Evolutionary conservation across 2,113 vertebrate species (phyloP).

Genomic region (Dipodomys merriami): DNA sequence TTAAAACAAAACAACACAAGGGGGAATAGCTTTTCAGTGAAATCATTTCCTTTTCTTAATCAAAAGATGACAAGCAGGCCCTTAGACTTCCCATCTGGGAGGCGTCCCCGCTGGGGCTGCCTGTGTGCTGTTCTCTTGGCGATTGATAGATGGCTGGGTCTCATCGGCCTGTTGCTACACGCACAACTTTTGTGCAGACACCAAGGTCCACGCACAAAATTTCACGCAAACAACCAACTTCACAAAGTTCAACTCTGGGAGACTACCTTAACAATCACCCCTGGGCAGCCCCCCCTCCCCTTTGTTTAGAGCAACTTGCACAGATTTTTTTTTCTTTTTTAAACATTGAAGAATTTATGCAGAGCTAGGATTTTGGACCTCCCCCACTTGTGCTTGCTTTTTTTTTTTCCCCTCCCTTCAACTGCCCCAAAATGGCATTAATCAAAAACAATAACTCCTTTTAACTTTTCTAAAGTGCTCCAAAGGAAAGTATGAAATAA

Average conservation of each 20-base stretch:
- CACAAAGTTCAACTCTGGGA: constrained; percentile 45
- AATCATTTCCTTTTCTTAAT: constrained; percentile 98
- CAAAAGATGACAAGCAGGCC: constrained; percentile 93
- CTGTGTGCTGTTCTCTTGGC: constrained; percentile 63
- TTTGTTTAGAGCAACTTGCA: constrained; percentile 65
- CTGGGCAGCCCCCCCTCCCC: constrained; percentile 51
- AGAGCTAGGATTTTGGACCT: constrained; percentile 81
- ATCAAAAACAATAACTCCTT: constrained; percentile 99
- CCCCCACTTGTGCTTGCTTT: not conserved
- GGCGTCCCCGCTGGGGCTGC: constrained; percentile 79
- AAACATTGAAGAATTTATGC: constrained; percentile 80
- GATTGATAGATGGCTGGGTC: constrained; percentile 72
- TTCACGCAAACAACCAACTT: constrained; percentile 70
- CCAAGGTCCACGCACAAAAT: constrained; percentile 31
- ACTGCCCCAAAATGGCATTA: constrained; percentile 90
- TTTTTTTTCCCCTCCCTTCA: not conserved
- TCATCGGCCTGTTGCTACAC: not conserved
- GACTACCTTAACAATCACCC: constrained; percentile 65
- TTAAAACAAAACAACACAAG: constrained; percentile 93
- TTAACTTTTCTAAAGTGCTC: constrained; percentile 93
- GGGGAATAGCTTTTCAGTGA: constrained; percentile 94
- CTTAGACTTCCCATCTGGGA: constrained; percentile 92
- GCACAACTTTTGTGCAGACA: constrained; percentile 55
- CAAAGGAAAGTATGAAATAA: constrained; percentile 96
- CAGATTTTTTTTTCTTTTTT: constrained; percentile 57